These are phyloP conservation scores for Drosophila kanapiae DNA, from an alignment of 1,140 invertebrate genomes.

Conservation along the genomic window DNA sequence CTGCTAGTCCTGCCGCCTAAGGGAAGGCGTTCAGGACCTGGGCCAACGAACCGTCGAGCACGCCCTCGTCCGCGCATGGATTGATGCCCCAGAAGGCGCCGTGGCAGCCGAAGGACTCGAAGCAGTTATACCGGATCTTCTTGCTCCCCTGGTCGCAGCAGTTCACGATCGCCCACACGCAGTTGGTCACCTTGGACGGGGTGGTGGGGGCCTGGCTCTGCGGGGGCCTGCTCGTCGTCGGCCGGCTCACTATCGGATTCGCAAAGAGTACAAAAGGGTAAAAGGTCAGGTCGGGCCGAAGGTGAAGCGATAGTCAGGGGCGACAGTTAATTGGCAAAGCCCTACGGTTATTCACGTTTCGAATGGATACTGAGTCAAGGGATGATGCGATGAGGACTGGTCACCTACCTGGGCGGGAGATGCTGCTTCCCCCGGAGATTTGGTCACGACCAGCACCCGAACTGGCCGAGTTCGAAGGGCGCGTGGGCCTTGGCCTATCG, in stretches of 20 bases:
- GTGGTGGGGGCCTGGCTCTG: constrained; percentile 8
- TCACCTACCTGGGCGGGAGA: constrained; percentile 18
- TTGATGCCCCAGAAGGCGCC: constrained; percentile 88
- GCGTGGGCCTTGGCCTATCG: constrained; percentile 25
- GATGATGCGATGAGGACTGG: no score
- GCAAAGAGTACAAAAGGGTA: constrained; percentile 32
- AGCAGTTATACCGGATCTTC: constrained; percentile 87
- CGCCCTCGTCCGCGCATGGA: constrained; percentile 87
- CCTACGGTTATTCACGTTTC: constrained; percentile 31
- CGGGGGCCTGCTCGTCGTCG: background rate
- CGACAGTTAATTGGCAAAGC: constrained; percentile 19
- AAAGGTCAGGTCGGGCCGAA: constrained; percentile 17
- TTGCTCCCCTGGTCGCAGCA: constrained; percentile 87
- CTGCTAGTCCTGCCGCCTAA: constrained; percentile 1
- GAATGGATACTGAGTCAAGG: constrained; percentile 1
- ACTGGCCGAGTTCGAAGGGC: background rate
- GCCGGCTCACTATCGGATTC: constrained; percentile 5
- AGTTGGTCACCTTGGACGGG: constrained; percentile 85
- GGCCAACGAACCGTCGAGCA: constrained; percentile 69
- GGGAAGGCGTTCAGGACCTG: constrained; percentile 25
- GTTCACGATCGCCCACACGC: constrained; percentile 89
- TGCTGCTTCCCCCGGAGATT: background rate
- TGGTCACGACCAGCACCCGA: background rate
- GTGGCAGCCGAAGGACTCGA: constrained; percentile 88
- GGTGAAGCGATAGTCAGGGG: constrained; percentile 26